A percentile compares a stretch with the other conserved stretches of the same genome.
Conservation (phyloP, 2,888 invertebrate genomes). For the Cheilosia impressa region DNA sequence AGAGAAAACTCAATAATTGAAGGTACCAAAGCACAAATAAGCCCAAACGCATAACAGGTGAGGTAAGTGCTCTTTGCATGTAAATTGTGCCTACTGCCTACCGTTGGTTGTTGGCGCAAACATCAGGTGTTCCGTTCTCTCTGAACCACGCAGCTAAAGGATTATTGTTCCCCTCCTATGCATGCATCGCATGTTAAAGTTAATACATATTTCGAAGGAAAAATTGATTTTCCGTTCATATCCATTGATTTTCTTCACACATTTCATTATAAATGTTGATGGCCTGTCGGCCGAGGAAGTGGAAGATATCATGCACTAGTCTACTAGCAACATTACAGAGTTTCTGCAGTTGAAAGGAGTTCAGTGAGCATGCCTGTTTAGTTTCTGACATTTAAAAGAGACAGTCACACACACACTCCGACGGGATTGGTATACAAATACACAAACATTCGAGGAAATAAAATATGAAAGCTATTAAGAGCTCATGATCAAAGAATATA, state of each 20-base stretch:
- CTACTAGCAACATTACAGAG: background rate
- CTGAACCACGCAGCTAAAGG: constrained; percentile 17
- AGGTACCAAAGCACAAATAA: constrained; percentile 39
- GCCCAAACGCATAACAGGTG: constrained; percentile 44
- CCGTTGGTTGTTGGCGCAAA: constrained; percentile 5
- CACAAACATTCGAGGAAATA: constrained; percentile 15
- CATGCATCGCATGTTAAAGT: background rate
- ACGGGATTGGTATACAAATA: background rate
- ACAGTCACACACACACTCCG: constrained; percentile 6
- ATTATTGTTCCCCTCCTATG: constrained; percentile 11
- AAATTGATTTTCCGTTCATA: constrained; percentile 39
- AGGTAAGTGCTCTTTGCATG: constrained; percentile 44
- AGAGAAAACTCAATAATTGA: constrained; percentile 5
- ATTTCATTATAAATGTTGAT: background rate
- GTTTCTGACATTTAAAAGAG: constrained; percentile 18
- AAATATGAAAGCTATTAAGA: constrained; percentile 36
- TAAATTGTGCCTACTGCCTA: constrained; percentile 15
- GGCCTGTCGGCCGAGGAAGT: background rate
- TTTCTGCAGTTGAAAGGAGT: constrained; percentile 20
- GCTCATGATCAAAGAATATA: no score
- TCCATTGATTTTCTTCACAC: constrained; percentile 23
- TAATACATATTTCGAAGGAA: constrained; percentile 18
- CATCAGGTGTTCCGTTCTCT: constrained; percentile 15
- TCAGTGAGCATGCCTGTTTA: constrained; percentile 34
- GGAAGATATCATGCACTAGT: background rate